phyloP scores from a whole-genome alignment of 1,140 invertebrate genomes.

The Drosophila micromelanica region DNA sequence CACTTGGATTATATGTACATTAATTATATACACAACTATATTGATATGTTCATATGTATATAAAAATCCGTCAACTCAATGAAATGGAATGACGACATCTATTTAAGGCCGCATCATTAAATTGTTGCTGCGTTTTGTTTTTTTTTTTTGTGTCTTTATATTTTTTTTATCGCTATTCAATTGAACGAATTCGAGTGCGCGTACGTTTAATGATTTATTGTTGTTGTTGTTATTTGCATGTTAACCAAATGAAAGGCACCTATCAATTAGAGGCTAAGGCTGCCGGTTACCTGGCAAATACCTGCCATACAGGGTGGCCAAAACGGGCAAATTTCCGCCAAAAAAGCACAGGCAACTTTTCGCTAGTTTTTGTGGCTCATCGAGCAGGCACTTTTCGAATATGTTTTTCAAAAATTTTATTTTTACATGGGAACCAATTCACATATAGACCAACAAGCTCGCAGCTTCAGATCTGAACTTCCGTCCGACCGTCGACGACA shows the following conservation, averaged over 20 bases:
- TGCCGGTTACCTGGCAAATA: constrained; percentile 33
- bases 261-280: constrained; percentile 48
- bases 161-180: constrained; percentile 44
- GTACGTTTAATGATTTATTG: constrained; percentile 42
- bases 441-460: constrained; percentile 9
- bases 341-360: not conserved
- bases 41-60: constrained; percentile 14
- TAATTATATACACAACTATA: constrained; percentile 4
- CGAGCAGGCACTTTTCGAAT: constrained; percentile 10
- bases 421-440: constrained; percentile 57
- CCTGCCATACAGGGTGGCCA: constrained; percentile 31
- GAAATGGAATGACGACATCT: constrained; percentile 47
- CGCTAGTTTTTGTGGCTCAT: constrained; percentile 2
- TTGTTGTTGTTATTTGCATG: constrained; percentile 55
- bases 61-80: constrained; percentile 30
- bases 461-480: constrained; percentile 6
- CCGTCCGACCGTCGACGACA: not conserved
- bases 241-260: constrained; percentile 38
- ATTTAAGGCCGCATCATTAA: constrained; percentile 35
- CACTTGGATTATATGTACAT: constrained; percentile 32
- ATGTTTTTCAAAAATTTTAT: constrained; percentile 48
- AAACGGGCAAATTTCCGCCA: not conserved
- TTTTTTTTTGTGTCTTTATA: constrained; percentile 16
- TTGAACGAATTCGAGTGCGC: constrained; percentile 30
- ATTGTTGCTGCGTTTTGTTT: constrained; percentile 30